Evolutionary conservation across 2,888 invertebrate species (phyloP).

Genomic region (Nephrotoma appendiculata): DNA sequence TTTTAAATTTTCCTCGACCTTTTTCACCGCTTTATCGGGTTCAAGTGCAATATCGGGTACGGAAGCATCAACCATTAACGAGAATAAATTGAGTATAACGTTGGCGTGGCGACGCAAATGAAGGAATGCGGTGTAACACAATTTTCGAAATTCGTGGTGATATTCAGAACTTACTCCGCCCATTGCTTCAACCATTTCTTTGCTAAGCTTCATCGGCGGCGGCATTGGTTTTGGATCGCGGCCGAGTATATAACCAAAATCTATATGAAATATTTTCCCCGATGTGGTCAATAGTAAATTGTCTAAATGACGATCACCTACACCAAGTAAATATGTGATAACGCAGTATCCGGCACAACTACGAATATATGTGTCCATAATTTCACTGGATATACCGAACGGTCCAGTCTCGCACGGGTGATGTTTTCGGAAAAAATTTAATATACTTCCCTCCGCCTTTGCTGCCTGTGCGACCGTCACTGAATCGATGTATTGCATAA

Average conservation of each 20-base stretch:
- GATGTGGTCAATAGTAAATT: slow-evolving; percentile 83
- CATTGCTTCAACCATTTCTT: slow-evolving; percentile 99
- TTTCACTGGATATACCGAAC: slow-evolving; percentile 81
- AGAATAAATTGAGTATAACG: slow-evolving; percentile 91
- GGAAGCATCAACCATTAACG: slow-evolving; percentile 96
- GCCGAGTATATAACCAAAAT: slow-evolving; percentile 95
- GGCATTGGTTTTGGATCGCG: slow-evolving; percentile 97
- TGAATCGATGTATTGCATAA: slow-evolving; percentile 91
- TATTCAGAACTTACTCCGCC: slow-evolving; percentile 81
- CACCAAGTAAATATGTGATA: slow-evolving; percentile 89
- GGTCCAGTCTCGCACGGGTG: slow-evolving; percentile 78
- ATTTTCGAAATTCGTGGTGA: slow-evolving; percentile 86
- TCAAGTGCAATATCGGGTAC: slow-evolving; percentile 98
- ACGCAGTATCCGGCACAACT: slow-evolving; percentile 97
- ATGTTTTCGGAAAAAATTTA: slow-evolving; percentile 83
- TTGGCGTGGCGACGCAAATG: slow-evolving; percentile 91
- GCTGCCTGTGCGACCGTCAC: slow-evolving; percentile 84
- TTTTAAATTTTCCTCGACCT: slow-evolving; percentile 81
- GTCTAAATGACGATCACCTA: slow-evolving; percentile 95
- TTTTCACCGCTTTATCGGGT: slow-evolving; percentile 96
- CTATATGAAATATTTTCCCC: slow-evolving; percentile 91
- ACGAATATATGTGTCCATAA: slow-evolving; percentile 94
- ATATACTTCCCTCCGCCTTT: slow-evolving; percentile 74
- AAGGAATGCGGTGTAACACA: slow-evolving; percentile 91
- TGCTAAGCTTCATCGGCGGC: slow-evolving; percentile 97